These are phyloP conservation scores for Cepaea nemoralis DNA, from an alignment of 1,140 invertebrate genomes.

Conservation along the genomic window DNA sequence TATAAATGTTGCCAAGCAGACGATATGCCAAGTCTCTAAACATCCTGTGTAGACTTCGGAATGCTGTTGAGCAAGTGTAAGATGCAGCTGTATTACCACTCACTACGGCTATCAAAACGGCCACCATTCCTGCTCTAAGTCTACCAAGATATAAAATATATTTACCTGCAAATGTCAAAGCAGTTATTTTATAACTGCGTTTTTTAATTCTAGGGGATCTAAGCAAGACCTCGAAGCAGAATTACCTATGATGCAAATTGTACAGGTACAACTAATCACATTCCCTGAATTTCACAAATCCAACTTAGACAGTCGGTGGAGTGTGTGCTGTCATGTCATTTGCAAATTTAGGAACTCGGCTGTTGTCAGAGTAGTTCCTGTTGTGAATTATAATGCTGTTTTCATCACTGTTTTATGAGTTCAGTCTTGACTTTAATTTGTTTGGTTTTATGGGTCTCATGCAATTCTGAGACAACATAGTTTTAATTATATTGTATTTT, in stretches of 20 bases:
- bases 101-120: too few relatives aligned
- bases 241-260: conserved; percentile 66
- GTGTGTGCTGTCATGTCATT: conserved; percentile 4
- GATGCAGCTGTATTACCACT: too few relatives aligned
- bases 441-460: not conserved
- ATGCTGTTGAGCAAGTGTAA: too few relatives aligned
- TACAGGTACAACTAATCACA: conserved; percentile 58
- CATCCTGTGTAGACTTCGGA: too few relatives aligned
- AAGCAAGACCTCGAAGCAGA: conserved; percentile 65
- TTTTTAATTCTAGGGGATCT: conserved; percentile 56
- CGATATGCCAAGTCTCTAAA: too few relatives aligned
- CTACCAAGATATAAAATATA: too few relatives aligned
- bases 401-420: not conserved
- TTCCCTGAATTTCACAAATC: not conserved
- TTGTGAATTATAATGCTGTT: not conserved
- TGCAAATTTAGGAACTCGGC: not conserved
- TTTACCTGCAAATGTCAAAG: too few relatives aligned
- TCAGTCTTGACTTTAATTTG: not conserved
- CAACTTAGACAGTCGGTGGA: conserved; percentile 19
- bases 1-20: too few relatives aligned
- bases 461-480: too few relatives aligned
- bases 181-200: not conserved
- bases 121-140: too few relatives aligned
- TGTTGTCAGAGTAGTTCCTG: conserved; percentile 4
- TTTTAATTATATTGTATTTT: too few relatives aligned